Evolutionary conservation across 2,888 invertebrate genomes (phyloP).

Genomic region (Harpalus rufipes): DNA sequence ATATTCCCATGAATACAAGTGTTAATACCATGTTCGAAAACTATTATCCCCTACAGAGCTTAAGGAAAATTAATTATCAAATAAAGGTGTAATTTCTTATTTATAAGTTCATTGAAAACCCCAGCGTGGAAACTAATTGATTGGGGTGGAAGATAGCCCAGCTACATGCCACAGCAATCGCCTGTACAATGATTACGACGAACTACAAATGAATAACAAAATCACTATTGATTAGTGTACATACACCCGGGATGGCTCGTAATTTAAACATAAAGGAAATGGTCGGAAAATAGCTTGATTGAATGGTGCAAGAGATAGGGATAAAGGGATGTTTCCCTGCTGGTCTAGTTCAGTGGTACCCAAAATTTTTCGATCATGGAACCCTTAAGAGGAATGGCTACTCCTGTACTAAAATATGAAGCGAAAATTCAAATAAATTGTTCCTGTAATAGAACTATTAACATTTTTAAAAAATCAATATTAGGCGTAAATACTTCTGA

Average conservation of each 20-base stretch:
- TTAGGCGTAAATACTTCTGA: no score
- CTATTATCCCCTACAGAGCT: neutral
- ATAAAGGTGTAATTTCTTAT: neutral
- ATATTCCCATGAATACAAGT: neutral
- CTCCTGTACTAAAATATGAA: no score
- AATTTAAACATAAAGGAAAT: slow-evolving; percentile 42
- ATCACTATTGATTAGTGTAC: slow-evolving; percentile 33
- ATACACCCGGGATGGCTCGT: slow-evolving; percentile 15
- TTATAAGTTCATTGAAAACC: neutral
- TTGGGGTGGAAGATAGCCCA: neutral
- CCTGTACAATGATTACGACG: slow-evolving; percentile 19
- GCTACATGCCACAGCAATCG: neutral
- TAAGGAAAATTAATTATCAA: neutral
- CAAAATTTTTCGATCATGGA: no score
- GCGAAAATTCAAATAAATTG: no score
- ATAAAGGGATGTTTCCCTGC: neutral
- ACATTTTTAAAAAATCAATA: no score
- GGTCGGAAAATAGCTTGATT: slow-evolving; percentile 15
- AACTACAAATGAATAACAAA: slow-evolving; percentile 43
- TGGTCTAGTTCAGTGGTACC: neutral
- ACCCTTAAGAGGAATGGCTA: no score
- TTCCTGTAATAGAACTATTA: no score
- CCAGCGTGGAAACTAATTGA: neutral
- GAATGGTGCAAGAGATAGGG: neutral
- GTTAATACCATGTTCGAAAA: neutral